phyloP scores from a whole-genome alignment of 2,797 vertebrate species.

The Buceros bicornis region DNA sequence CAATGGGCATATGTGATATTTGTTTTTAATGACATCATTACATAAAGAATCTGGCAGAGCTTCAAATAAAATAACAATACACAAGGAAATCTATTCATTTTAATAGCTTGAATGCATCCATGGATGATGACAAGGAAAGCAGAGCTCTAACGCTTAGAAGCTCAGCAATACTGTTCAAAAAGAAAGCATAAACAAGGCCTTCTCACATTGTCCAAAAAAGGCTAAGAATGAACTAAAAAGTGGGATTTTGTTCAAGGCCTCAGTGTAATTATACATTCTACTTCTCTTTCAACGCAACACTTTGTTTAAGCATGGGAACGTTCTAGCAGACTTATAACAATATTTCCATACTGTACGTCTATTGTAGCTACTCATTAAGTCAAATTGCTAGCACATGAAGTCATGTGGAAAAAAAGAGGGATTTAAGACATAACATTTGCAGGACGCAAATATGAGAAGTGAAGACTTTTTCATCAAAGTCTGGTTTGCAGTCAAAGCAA shows the following conservation, averaged over 20 bases:
- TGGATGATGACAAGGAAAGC: background rate
- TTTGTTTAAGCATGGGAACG: slow-evolving; percentile 42
- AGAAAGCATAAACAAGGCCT: background rate
- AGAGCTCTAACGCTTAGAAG: background rate
- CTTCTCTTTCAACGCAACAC: slow-evolving; percentile 14
- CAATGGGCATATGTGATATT: background rate
- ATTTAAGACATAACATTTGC: slow-evolving; percentile 66
- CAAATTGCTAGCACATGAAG: slow-evolving; percentile 67
- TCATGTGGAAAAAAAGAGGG: slow-evolving; percentile 42
- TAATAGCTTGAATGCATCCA: background rate
- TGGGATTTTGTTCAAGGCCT: slow-evolving; percentile 42
- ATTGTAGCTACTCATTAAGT: slow-evolving; percentile 67
- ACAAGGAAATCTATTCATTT: slow-evolving; percentile 36
- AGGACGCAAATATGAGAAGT: slow-evolving; percentile 48
- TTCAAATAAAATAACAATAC: slow-evolving; percentile 33
- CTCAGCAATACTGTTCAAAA: background rate
- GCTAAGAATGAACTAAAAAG: slow-evolving; percentile 7
- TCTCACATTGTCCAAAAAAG: background rate
- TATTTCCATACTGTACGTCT: slow-evolving; percentile 64
- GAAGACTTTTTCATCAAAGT: slow-evolving; percentile 22
- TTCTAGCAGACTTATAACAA: slow-evolving; percentile 52
- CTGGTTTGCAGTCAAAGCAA: slow-evolving; percentile 54
- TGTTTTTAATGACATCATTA: background rate
- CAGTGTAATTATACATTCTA: slow-evolving; percentile 47
- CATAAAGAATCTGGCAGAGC: background rate